Evolutionary conservation across 1,140 invertebrate species (phyloP).

Genomic region (Bombus balteatus): DNA sequence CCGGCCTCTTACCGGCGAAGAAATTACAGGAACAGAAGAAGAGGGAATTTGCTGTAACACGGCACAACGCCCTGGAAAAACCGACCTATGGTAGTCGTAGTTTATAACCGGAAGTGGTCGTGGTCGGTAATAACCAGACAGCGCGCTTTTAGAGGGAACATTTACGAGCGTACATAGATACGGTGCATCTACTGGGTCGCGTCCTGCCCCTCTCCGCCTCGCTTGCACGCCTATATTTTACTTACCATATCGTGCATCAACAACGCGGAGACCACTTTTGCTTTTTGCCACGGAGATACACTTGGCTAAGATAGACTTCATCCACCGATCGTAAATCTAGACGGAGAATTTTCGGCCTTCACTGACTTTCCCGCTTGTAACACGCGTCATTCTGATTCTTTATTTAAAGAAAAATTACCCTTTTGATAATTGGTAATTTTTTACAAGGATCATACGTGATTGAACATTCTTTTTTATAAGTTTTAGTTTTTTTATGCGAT

Average conservation of each 20-base stretch:
- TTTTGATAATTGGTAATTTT: no score
- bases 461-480: no score
- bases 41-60: background rate
- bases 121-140: slow-evolving; percentile 54
- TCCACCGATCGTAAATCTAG: slow-evolving; percentile 1
- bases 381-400: background rate
- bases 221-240: slow-evolving; percentile 2
- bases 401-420: background rate
- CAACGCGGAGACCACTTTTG: slow-evolving; percentile 13
- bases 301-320: background rate
- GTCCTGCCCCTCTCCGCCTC: background rate
- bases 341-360: background rate
- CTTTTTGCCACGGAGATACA: background rate
- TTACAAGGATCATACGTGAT: no score
- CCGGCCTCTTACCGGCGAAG: background rate
- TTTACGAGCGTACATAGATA: slow-evolving; percentile 42
- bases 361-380: background rate
- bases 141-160: slow-evolving; percentile 39
- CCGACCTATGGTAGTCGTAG: slow-evolving; percentile 21
- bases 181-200: background rate
- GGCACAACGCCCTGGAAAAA: slow-evolving; percentile 37
- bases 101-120: slow-evolving; percentile 54
- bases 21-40: slow-evolving; percentile 31
- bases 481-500: no score
- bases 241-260: slow-evolving; percentile 32